A percentile compares a stretch with the other conserved stretches of the same genome.
Conservation (phyloP, 2,888 invertebrate species). For the Synergus gifuensis region DNA sequence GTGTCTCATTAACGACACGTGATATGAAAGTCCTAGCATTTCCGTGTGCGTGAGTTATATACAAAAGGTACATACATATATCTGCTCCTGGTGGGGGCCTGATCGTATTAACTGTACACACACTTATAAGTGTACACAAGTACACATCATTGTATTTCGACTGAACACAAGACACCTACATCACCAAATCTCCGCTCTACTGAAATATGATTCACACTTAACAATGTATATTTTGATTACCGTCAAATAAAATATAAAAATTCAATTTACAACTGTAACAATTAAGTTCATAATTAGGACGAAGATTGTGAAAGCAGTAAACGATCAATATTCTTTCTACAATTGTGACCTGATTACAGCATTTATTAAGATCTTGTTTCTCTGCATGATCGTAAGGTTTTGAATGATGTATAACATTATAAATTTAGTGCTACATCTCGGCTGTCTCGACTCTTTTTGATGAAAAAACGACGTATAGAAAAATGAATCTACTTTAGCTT, state of each 20-base stretch:
- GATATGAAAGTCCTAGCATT: conserved; percentile 47
- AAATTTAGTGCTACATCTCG: too few species aligned
- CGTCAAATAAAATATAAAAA: background rate
- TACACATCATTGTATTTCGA: conserved; percentile 16
- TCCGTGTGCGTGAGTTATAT: conserved; percentile 46
- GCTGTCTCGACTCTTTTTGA: too few species aligned
- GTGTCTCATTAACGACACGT: conserved; percentile 74
- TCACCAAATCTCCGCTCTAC: conserved; percentile 10
- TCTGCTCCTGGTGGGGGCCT: background rate
- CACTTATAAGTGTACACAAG: conserved; percentile 17
- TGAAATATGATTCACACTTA: conserved; percentile 13
- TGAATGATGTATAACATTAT: too few species aligned
- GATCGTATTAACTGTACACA: conserved; percentile 24
- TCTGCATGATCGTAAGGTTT: too few species aligned
- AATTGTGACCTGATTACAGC: background rate
- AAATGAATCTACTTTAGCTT: background rate
- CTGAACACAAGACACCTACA: conserved; percentile 30
- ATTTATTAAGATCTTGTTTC: too few species aligned
- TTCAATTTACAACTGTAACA: background rate
- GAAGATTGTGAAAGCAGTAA: background rate
- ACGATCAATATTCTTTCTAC: background rate
- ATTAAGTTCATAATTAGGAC: background rate
- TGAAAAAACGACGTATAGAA: background rate
- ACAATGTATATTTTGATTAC: conserved; percentile 7
- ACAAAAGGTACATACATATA: conserved; percentile 9